Conservation (phyloP, 2,113 vertebrate genomes). For the Acanthisitta chloris region DNA sequence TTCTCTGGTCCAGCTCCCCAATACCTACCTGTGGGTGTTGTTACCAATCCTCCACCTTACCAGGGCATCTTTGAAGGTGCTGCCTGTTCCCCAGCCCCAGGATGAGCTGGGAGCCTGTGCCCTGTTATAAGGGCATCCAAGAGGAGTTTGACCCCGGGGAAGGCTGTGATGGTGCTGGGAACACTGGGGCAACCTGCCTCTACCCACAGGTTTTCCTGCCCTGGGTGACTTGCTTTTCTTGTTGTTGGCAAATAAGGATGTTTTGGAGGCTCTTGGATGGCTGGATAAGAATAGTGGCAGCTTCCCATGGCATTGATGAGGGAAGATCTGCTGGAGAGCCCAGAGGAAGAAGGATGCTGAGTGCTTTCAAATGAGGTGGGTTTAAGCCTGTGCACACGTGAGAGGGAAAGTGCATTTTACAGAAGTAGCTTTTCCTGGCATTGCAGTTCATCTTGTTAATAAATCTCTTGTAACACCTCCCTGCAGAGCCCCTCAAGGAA, state of each 20-base stretch:
- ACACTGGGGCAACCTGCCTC: too few species aligned
- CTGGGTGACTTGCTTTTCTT: background rate
- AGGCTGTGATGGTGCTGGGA: background rate
- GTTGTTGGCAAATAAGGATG: background rate
- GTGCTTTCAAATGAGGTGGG: background rate
- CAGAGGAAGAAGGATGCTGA: background rate
- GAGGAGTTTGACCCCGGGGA: background rate
- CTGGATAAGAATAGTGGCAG: background rate
- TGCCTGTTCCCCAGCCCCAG: background rate
- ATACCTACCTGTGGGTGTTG: rapidly evolving
- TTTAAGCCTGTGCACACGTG: background rate
- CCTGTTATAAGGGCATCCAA: background rate
- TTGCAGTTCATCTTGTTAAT: constrained; percentile 25
- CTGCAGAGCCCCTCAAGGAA: constrained; percentile 8
- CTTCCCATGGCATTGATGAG: background rate
- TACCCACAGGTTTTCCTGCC: background rate
- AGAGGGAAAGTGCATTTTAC: background rate
- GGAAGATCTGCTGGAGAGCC: background rate
- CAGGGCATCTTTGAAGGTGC: background rate
- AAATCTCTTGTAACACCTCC: constrained; percentile 18
- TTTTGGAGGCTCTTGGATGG: background rate
- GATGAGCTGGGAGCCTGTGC: background rate
- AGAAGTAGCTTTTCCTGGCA: constrained; percentile 2
- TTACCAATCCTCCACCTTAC: background rate
- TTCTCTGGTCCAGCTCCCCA: background rate